phyloP scores from a whole-genome alignment of 2,888 invertebrate genomes.

The Acanthosepion esculentum region DNA sequence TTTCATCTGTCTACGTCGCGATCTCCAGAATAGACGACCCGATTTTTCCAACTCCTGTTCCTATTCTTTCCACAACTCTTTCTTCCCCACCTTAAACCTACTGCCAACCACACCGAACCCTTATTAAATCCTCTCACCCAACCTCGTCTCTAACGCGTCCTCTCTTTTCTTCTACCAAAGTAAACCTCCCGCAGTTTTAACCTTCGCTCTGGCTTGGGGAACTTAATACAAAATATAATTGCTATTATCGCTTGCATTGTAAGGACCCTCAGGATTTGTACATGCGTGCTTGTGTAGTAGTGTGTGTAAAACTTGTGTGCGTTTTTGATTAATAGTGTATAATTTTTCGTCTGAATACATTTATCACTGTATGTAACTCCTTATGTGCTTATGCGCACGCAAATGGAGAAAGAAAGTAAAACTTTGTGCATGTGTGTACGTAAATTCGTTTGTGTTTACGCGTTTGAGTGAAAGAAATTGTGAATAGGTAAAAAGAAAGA shows the following conservation, averaged over 20 bases:
- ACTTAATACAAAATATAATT: slow-evolving; percentile 10
- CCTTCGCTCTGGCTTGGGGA: slow-evolving; percentile 8
- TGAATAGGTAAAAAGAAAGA: too few relatives aligned
- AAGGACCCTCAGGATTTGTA: background rate
- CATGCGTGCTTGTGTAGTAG: background rate
- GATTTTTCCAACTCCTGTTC: background rate
- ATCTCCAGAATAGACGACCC: background rate
- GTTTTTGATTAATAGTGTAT: background rate
- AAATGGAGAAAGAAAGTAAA: too few relatives aligned
- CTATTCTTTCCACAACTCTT: background rate
- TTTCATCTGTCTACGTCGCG: background rate
- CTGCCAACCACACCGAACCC: background rate
- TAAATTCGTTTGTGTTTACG: background rate
- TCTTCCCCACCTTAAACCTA: background rate
- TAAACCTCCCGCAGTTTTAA: slow-evolving; percentile 1
- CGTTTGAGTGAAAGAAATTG: background rate
- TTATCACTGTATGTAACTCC: background rate
- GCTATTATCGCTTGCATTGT: slow-evolving; percentile 33
- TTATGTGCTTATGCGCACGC: background rate
- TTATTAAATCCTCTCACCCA: background rate
- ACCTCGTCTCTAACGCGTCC: background rate
- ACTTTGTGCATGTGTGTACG: background rate
- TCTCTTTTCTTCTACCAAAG: background rate
- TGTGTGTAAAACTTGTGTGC: background rate
- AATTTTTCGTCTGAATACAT: background rate